phyloP scores from a whole-genome alignment of 2,113 vertebrate species.

The human region DNA sequence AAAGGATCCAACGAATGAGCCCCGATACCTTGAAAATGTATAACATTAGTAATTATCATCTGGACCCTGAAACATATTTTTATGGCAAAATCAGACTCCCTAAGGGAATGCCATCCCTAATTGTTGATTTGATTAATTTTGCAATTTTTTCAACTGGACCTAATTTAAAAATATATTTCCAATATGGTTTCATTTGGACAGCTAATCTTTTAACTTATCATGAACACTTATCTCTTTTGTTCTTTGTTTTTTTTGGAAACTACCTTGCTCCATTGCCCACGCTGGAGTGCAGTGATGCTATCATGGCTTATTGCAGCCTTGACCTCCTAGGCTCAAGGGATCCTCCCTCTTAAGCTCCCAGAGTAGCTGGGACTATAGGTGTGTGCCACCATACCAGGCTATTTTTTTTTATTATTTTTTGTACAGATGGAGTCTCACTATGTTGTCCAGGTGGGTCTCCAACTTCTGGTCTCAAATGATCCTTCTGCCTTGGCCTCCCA shows the following conservation, averaged over 20 bases:
- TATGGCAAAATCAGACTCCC: background rate
- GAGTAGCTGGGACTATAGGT: too few relatives aligned
- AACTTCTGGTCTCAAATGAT: too few relatives aligned
- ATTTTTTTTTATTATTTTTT: too few relatives aligned
- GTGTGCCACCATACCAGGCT: too few relatives aligned
- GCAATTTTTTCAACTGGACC: background rate
- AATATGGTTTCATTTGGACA: background rate
- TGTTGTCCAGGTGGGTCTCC: too few relatives aligned
- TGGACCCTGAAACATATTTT: background rate
- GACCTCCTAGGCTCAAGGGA: too few relatives aligned
- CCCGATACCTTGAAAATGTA: background rate
- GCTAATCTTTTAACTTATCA: background rate
- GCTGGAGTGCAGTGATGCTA: too few relatives aligned
- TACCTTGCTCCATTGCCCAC: accelerated
- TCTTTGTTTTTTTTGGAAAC: too few relatives aligned
- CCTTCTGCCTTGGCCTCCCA: too few relatives aligned
- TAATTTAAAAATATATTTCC: background rate
- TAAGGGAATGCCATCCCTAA: background rate
- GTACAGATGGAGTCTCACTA: too few relatives aligned
- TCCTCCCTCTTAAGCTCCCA: too few relatives aligned
- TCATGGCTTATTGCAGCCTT: too few relatives aligned
- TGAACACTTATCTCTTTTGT: background rate
- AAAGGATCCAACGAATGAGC: background rate
- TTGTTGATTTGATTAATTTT: background rate
- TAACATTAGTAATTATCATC: background rate